These are phyloP conservation scores for Macrosiphum euphorbiae DNA, from an alignment of 2,888 invertebrate species.

Conservation along the genomic window DNA sequence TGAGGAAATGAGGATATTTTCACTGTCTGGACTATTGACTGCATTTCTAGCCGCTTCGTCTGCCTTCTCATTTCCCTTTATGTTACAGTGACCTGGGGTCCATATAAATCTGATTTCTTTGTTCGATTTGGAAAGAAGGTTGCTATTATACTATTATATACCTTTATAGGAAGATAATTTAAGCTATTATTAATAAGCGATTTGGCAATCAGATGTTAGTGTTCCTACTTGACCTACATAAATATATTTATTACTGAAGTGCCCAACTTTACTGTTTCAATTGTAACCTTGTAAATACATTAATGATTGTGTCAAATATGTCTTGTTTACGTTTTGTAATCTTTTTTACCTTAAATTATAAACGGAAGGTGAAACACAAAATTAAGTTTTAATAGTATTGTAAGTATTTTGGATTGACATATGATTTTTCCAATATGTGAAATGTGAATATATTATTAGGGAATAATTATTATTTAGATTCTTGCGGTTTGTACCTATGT, in stretches of 20 bases:
- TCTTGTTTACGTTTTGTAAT: background rate
- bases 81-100: background rate
- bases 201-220: background rate
- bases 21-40: no score
- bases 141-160: background rate
- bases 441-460: background rate
- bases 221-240: background rate
- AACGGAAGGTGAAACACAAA: background rate
- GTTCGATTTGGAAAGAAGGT: background rate
- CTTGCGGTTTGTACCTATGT: background rate
- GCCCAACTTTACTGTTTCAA: background rate
- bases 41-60: no score
- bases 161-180: no score
- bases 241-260: background rate
- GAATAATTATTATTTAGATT: background rate
- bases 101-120: slow-evolving; percentile 26
- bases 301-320: background rate
- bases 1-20: no score
- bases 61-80: no score
- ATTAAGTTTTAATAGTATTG: background rate
- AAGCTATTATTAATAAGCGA: background rate
- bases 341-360: background rate
- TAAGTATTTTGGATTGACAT: background rate
- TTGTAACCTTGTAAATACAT: background rate
- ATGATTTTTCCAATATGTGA: background rate